A percentile compares a stretch with the other conserved stretches of the same genome.
Evolutionary conservation across 1,140 invertebrate genomes (phyloP).

Genomic region (Drosophila persimilis): DNA sequence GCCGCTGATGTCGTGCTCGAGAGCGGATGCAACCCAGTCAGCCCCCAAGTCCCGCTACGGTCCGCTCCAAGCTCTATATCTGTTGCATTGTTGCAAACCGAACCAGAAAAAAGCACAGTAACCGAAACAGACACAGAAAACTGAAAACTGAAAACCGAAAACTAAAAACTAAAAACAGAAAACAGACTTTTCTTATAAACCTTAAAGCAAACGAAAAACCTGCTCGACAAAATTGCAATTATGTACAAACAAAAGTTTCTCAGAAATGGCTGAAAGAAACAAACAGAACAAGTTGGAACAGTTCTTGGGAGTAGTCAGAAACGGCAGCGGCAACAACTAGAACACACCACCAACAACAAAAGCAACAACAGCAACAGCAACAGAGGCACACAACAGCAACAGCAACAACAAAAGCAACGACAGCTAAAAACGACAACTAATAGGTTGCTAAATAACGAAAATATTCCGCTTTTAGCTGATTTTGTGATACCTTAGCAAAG

Average conservation of each 20-base stretch:
- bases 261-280: conserved; percentile 46
- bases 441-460: conserved; percentile 68
- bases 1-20: conserved; percentile 52
- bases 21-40: conserved; percentile 56
- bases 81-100: conserved; percentile 1
- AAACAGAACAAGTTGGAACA: conserved; percentile 64
- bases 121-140: not conserved
- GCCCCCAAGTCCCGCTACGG: conserved; percentile 10
- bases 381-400: conserved; percentile 31
- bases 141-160: conserved; percentile 1
- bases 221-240: conserved; percentile 71
- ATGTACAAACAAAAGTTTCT: conserved; percentile 55
- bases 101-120: conserved; percentile 23
- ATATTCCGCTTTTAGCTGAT: conserved; percentile 54
- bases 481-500: not conserved
- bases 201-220: conserved; percentile 56
- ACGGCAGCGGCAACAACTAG: conserved; percentile 28
- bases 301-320: conserved; percentile 30
- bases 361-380: conserved; percentile 18
- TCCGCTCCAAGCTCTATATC: conserved; percentile 38
- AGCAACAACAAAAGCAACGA: too few species aligned
- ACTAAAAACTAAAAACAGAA: not conserved
- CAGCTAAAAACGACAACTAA: conserved; percentile 36
- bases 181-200: conserved; percentile 46
- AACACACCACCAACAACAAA: conserved; percentile 1